Base-by-base conservation (phyloP, 2,888 invertebrate genomes). In the Chymomyza caudatula region DNA sequence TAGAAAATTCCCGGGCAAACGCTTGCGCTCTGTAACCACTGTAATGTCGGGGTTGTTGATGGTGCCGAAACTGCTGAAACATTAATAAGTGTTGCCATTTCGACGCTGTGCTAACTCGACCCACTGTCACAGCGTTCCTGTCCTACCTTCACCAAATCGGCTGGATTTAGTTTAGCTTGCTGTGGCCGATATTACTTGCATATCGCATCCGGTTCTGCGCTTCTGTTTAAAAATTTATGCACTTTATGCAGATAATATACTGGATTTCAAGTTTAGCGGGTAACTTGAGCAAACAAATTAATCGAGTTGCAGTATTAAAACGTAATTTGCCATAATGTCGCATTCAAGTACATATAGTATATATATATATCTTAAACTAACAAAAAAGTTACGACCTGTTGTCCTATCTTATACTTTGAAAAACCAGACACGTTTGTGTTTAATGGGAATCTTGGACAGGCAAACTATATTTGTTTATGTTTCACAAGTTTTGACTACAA, bases 1-100 rank as follows among this genome's bases (percentile, higher is more conserved):
- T 69, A 67, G 73, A 65, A 86, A 89, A 89, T 89, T 89, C 90
- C 90, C 90, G 90, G 90, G 90, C 77, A 90, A 89, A 88, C 90
- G 90, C 90, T 87, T 90, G 90, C 90, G 90, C 89, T 68, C 75
- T 89, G 76, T 70, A 77, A 65, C 71, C 70, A 67, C 63, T 58
- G 65, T 53, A 63, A 37, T 69, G 66, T 60, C 74, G 63, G 2
- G 53, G 6, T 4, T 58, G 63, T 6, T 56, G 44, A 1, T 67
- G 25, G 1, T 63, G 57, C 3, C 67, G 68, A 3, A 65, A 67
- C 69, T 71, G 72, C 80, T 78, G 77, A 83, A 87, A 85, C 86
- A 85, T 86, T 85, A 86, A 87, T 87, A 87, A 82, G 82, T 85
- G 82, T 86, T 82, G 82, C 80, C 82, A 73, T 76, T 80, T 65